phyloP scores from a whole-genome alignment of 1,140 invertebrate genomes.

The Caligus rogercresseyi region DNA sequence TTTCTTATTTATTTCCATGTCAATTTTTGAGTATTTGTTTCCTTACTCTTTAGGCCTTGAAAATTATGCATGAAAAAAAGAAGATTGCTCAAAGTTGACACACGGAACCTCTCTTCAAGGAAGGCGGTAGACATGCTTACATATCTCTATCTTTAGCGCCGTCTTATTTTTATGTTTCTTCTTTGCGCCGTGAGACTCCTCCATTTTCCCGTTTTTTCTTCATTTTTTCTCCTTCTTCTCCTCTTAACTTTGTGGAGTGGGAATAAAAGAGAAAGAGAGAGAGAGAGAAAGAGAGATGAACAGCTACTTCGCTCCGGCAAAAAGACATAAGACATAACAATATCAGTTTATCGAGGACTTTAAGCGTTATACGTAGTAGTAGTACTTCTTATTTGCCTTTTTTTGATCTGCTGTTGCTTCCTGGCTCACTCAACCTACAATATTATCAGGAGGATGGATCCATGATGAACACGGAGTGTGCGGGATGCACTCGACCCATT shows the following conservation, averaged over 20 bases:
- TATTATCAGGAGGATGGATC: background rate
- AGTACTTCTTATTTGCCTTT: too few relatives aligned
- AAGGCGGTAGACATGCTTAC: too few relatives aligned
- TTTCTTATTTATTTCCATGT: too few relatives aligned
- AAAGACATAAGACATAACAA: too few relatives aligned
- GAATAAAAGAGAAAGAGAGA: background rate
- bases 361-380: background rate
- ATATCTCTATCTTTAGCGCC: background rate
- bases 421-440: too few relatives aligned
- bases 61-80: too few relatives aligned
- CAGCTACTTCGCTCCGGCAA: background rate
- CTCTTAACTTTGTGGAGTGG: background rate
- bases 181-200: background rate
- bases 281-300: background rate
- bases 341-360: background rate
- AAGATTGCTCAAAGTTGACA: too few relatives aligned
- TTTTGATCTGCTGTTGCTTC: background rate
- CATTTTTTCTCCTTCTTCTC: background rate
- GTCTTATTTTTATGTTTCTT: background rate
- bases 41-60: too few relatives aligned
- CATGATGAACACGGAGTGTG: slow-evolving; percentile 79
- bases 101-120: too few relatives aligned
- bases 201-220: too few relatives aligned
- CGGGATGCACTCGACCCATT: slow-evolving; percentile 85
- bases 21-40: too few relatives aligned